phyloP scores from a whole-genome alignment of 1,140 invertebrate species.

The Proctacanthus coquilletti region DNA sequence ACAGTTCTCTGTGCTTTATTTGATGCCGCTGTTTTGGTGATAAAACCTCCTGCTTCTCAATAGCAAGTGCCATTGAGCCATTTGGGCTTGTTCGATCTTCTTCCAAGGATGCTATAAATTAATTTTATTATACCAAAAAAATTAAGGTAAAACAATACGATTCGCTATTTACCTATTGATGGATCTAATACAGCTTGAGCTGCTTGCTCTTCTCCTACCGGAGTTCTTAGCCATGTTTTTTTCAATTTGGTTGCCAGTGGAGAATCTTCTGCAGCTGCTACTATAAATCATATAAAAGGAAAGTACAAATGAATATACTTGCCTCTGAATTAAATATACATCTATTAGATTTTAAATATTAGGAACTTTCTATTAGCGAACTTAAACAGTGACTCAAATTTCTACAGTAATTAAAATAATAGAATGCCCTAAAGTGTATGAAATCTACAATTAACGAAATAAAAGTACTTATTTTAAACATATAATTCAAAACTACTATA shows the following conservation, averaged over 20 bases:
- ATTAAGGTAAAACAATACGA: not conserved
- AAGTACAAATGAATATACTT: too few species aligned
- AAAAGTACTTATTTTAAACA: too few species aligned
- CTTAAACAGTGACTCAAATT: too few species aligned
- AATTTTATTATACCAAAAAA: too few species aligned
- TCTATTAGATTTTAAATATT: too few species aligned
- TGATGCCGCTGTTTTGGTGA: conserved; percentile 74
- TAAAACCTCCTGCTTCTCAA: conserved; percentile 30
- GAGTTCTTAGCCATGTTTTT: conserved; percentile 50
- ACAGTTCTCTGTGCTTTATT: conserved; percentile 94
- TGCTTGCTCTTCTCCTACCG: conserved; percentile 43
- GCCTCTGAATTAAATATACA: too few species aligned
- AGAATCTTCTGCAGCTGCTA: conserved; percentile 43
- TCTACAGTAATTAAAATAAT: too few species aligned
- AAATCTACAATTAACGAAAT: too few species aligned
- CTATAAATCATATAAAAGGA: conserved; percentile 31
- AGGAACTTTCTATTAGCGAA: too few species aligned
- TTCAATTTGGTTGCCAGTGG: conserved; percentile 48
- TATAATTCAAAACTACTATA: too few species aligned
- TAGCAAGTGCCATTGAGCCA: conserved; percentile 23
- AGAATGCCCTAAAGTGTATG: too few species aligned
- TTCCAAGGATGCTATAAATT: conserved; percentile 32
- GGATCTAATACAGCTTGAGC: conserved; percentile 44
- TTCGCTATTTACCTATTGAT: conserved; percentile 35
- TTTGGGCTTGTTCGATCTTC: conserved; percentile 31